phyloP scores from a whole-genome alignment of 2,113 vertebrate genomes.

The Narcine bancroftii region DNA sequence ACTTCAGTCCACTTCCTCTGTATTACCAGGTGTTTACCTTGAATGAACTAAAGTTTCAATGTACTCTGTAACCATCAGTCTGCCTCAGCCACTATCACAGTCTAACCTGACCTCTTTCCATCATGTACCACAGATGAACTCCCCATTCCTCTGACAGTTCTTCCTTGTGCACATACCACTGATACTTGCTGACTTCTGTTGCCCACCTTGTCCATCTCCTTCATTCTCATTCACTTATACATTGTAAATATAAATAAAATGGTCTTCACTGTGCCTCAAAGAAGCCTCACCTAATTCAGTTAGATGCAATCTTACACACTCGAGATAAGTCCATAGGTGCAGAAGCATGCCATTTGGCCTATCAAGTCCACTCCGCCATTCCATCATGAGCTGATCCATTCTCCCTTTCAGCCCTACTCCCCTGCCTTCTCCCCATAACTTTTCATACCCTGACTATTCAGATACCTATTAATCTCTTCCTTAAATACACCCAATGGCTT shows the following conservation, averaged over 20 bases:
- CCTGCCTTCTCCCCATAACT: no score
- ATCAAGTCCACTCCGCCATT: no score
- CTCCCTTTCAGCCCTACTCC: no score
- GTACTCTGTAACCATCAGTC: neutral
- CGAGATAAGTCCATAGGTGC: neutral
- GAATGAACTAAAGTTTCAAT: neutral
- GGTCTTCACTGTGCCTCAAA: neutral
- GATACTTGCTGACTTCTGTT: neutral
- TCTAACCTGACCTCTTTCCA: neutral
- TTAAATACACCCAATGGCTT: no score
- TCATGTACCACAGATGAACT: neutral
- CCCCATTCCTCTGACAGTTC: neutral
- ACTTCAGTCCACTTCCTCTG: neutral
- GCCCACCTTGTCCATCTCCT: neutral
- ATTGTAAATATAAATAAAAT: neutral
- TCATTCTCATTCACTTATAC: neutral
- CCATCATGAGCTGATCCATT: no score
- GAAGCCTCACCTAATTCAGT: neutral
- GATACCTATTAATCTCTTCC: no score
- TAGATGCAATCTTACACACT: no score
- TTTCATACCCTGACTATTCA: no score
- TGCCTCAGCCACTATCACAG: neutral
- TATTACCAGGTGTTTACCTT: neutral
- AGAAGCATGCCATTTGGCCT: no score
- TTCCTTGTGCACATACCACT: neutral